Conservation (phyloP, 2,797 vertebrate species). For the Sciurus vulgaris region DNA sequence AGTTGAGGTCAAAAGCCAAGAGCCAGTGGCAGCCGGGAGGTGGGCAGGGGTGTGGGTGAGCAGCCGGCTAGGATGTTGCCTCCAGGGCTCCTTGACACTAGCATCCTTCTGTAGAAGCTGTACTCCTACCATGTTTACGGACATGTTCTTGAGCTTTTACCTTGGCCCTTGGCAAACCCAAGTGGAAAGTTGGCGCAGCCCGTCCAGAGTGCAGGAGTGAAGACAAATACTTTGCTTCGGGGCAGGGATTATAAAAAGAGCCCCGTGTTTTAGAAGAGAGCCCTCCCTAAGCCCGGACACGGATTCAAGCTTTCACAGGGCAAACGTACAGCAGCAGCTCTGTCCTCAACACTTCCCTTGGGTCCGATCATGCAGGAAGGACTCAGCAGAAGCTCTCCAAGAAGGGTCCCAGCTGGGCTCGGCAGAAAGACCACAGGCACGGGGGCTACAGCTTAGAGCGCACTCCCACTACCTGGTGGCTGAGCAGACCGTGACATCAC, state of each 20-base stretch:
- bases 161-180: constrained; percentile 10
- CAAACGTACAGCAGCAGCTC: not conserved
- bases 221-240: constrained; percentile 42
- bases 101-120: not conserved
- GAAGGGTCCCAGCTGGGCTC: not conserved
- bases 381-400: not conserved
- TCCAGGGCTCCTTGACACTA: not conserved
- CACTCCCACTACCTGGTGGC: not conserved
- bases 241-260: not conserved
- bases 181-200: constrained; percentile 44
- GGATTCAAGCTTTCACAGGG: not conserved
- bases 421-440: not conserved
- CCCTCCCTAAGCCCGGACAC: not conserved
- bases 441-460: fast-evolving
- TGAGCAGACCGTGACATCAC: not conserved
- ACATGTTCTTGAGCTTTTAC: not conserved
- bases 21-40: not conserved
- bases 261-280: not conserved
- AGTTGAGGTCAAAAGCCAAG: not conserved
- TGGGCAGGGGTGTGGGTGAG: too few relatives aligned
- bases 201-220: not conserved
- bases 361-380: not conserved
- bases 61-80: fast-evolving
- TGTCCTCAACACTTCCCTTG: fast-evolving
- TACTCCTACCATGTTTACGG: not conserved